Percentiles rank a stretch among this genome's conserved stretches.
phyloP scores from a whole-genome alignment of 2,797 vertebrate genomes.

The Brachyrhaphis roseni region DNA sequence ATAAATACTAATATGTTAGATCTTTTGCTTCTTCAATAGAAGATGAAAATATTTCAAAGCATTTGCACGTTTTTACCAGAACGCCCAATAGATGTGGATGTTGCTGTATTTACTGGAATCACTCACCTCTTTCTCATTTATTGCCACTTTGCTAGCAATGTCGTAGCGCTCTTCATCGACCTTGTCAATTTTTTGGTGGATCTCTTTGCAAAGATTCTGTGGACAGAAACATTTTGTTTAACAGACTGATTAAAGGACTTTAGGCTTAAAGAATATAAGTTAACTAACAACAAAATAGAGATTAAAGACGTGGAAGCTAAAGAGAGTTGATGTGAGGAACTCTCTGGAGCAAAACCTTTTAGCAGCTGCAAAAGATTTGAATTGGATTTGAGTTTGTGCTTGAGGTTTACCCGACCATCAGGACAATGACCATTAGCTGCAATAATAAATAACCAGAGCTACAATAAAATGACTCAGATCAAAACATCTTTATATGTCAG shows the following conservation, averaged over 20 bases:
- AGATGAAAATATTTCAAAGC: not conserved
- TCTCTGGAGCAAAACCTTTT: not conserved
- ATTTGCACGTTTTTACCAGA: not conserved
- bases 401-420: not conserved
- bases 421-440: not conserved
- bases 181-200: conserved; percentile 80
- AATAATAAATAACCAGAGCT: not conserved
- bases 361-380: not conserved
- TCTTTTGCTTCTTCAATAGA: not conserved
- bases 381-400: not conserved
- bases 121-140: conserved; percentile 72
- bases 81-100: not conserved
- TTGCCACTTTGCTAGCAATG: conserved; percentile 76
- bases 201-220: conserved; percentile 81
- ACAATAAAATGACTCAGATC: not conserved
- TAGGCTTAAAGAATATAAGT: not conserved
- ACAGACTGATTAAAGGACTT: not conserved
- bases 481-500: not conserved
- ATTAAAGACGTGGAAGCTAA: not conserved
- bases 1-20: not conserved
- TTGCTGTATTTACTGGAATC: not conserved
- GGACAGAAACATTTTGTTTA: conserved; percentile 26
- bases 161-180: conserved; percentile 84
- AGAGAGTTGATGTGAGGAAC: not conserved
- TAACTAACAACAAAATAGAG: not conserved